Conservation (phyloP, 1,140 invertebrate species). For the Pantala flavescens region DNA sequence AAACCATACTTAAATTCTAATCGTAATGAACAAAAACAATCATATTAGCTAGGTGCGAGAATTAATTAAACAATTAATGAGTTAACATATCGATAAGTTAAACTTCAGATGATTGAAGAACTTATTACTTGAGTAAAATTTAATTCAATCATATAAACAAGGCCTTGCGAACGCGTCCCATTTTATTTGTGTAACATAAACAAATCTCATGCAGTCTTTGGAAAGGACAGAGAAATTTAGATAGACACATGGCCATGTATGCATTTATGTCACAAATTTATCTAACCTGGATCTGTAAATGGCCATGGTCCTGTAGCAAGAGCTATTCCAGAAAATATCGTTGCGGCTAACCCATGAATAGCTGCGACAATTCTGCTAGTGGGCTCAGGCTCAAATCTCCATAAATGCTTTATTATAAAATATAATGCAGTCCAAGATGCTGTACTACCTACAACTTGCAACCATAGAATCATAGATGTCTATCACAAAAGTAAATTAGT, state of each 20-base stretch:
- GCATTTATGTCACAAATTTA: neutral
- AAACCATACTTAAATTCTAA: too few relatives aligned
- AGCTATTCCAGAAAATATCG: neutral
- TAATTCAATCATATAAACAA: too few relatives aligned
- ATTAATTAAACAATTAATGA: too few relatives aligned
- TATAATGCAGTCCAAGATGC: neutral
- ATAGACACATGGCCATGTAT: neutral
- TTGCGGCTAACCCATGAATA: neutral
- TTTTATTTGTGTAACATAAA: too few relatives aligned
- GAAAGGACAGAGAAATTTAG: neutral
- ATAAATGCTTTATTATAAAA: neutral
- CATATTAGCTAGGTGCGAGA: too few relatives aligned
- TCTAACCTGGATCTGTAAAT: constrained; percentile 9
- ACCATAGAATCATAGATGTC: neutral
- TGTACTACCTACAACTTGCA: constrained; percentile 5
- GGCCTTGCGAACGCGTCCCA: too few relatives aligned
- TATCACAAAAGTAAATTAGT: neutral
- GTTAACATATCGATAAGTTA: too few relatives aligned
- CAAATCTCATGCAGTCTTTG: neutral
- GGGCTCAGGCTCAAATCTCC: constrained; percentile 2
- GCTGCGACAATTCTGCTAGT: neutral
- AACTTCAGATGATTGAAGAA: too few relatives aligned
- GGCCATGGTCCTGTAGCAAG: neutral
- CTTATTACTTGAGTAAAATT: too few relatives aligned
- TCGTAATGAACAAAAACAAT: too few relatives aligned